Base-by-base conservation (phyloP, 1,140 invertebrate species). In the Ceratina calcarata region DNA sequence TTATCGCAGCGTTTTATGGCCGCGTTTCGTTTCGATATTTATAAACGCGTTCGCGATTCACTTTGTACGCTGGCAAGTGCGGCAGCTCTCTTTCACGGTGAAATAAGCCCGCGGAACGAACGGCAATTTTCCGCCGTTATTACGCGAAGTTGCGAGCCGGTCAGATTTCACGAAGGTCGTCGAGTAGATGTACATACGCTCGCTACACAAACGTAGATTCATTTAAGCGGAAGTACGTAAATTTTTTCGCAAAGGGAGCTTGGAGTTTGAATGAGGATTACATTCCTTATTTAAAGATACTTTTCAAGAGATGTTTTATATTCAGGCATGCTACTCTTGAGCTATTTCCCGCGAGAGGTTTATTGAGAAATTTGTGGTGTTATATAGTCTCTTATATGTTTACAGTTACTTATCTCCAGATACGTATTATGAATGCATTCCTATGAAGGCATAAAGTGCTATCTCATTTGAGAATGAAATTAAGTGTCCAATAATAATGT, bases 21-120 rank as follows among this genome's bases (percentile, higher is more conserved):
- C n/a, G 22, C 24, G 67, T 57, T 51, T 51, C 58, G 18, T 32
- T 72, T 27, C 32, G 69, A 72, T 78, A 78, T 78, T 72, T 64
- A 72, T 72, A 72, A 64, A 53, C 49, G 51, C 62, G 22, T 65
- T 49, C 60, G 60, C 76, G 27, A 72, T 49, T 72, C 60, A 57
- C 60, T 72, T 72, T 64, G 32, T 7, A 22, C 3, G 1, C 55
- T n/a, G 55, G 37, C 37, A 45, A 45, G 6, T 10, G 37, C 37
- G 2, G 8, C 3, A 6, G 15, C 16, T 27, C 18, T 32, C 13
- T 70, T 69, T 20, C 24, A 6, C 22, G 51, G 18, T 45, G n/a
- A 32, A n/a, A 27, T 22, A 45, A 32, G 18, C 22, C 22, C 49
- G n/a, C 20, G n/a, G 8, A 57, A 60, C 37, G 22, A 20, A 24